Evolutionary conservation across 2,113 vertebrate genomes (phyloP), one percentile per base, ranked within the genome.

Genomic region (Stegastes partitus): DNA sequence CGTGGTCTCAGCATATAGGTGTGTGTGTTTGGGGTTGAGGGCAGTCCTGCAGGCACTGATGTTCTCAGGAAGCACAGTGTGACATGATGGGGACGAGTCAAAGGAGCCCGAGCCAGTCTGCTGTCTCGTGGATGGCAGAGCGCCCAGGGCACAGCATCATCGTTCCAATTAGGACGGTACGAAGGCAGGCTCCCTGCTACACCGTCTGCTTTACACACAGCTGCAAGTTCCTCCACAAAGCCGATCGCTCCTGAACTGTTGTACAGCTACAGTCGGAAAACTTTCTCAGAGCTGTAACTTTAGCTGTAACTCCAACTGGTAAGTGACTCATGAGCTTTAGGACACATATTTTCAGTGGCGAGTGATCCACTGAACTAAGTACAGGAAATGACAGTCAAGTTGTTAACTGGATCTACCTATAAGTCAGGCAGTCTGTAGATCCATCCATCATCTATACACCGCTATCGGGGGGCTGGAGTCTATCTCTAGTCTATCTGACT

Each of bases 81-180:
- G 83, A 86, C 76, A 62, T 28, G 76, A 21, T 74, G 81, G 74
- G 80, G 70, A 47, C 23, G 7, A 78, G 65, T 73, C 56, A 65
- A 64, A 74, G 62, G 50, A 55, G 26, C 68, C 45, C 69, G 75
- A 3, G 3, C 10, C 21, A 50, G 80, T 74, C 53, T 56, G 45
- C 55, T 63, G 64, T 76, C 45, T 83, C 28, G 31, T 6, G 31
- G 78, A 77, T 56, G 76, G 58, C 66, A 59, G 45, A 54, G 61
- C 1, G 83, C 87, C 85, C 79, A 15, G 68, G 68, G 83, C 80
- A 22, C 51, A 83, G 64, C 56, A 57, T 57, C 83, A 55, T 54
- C 83, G 68, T 73, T 76, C 87, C 85, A 89, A 89, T 92, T 86
- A 89, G 79, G 66, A 76, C 49, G 78, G 58, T 9, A 3, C 47